Evolutionary conservation across 1,140 invertebrate genomes (phyloP).

Genomic region (Dolichoris vasculosae): DNA sequence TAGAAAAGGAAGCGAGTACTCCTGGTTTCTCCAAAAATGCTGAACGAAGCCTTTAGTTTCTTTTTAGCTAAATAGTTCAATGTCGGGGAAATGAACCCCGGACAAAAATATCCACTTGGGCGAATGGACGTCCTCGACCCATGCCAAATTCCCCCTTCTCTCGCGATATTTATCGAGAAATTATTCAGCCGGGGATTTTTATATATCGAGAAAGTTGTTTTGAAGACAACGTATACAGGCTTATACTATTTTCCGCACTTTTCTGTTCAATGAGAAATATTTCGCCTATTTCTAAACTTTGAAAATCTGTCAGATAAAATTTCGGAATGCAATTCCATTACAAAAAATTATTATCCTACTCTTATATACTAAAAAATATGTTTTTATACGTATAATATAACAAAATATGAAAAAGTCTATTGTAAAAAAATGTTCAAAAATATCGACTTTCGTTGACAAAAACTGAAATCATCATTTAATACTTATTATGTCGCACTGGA

Average conservation of each 20-base stretch:
- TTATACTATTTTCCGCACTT: slow-evolving; percentile 32
- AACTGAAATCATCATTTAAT: not conserved
- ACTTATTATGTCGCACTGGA: too few species aligned
- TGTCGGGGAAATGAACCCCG: slow-evolving; percentile 55
- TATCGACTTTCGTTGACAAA: not conserved
- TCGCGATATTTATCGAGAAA: slow-evolving; percentile 62
- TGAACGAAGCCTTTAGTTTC: slow-evolving; percentile 61
- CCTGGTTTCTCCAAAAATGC: slow-evolving; percentile 65
- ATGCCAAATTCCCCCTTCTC: slow-evolving; percentile 57
- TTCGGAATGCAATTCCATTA: not conserved
- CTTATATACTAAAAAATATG: too few species aligned
- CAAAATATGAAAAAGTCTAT: not conserved
- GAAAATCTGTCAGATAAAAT: slow-evolving; percentile 7
- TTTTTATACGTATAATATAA: not conserved
- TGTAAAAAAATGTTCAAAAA: not conserved
- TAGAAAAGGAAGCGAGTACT: slow-evolving; percentile 55
- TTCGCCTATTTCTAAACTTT: not conserved
- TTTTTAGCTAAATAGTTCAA: slow-evolving; percentile 66
- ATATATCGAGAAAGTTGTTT: slow-evolving; percentile 55
- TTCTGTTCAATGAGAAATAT: not conserved
- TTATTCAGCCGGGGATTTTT: slow-evolving; percentile 60
- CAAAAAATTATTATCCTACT: not conserved
- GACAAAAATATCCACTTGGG: slow-evolving; percentile 64
- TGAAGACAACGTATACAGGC: slow-evolving; percentile 41
- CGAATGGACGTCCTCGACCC: slow-evolving; percentile 57